Conservation (phyloP, 2,113 vertebrate species). For the Malurus cyaneus region DNA sequence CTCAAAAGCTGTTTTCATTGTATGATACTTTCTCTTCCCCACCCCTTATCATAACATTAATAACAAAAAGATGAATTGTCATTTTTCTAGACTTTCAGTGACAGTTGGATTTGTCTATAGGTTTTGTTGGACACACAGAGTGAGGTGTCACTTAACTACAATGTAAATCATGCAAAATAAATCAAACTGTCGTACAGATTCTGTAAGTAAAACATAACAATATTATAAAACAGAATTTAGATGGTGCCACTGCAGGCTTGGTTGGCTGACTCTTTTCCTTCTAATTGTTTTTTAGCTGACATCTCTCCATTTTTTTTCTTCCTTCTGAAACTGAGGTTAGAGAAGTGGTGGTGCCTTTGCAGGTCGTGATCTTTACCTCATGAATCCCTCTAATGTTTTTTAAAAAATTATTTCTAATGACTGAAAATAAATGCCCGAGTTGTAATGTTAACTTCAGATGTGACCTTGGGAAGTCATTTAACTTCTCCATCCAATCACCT, state of each 20-base stretch:
- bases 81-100: background rate
- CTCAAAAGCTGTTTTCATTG: background rate
- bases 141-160: background rate
- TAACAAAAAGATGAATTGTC: background rate
- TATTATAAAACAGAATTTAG: background rate
- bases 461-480: constrained; percentile 16
- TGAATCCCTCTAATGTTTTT: background rate
- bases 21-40: background rate
- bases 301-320: background rate
- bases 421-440: background rate
- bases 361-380: background rate
- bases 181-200: background rate
- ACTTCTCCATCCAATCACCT: background rate
- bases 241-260: background rate
- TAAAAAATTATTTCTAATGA: background rate
- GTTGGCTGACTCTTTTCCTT: background rate
- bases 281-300: background rate
- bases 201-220: background rate
- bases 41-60: background rate
- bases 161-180: background rate
- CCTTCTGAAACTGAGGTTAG: background rate
- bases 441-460: background rate
- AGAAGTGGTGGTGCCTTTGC: background rate
- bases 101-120: background rate
- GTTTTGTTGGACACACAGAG: background rate